Evolutionary conservation across 37 sponge, comb jelly and placozoan species (phyloP), one percentile per base, ranked within the genome.

Genomic region (Cladorhizidae sp.): DNA sequence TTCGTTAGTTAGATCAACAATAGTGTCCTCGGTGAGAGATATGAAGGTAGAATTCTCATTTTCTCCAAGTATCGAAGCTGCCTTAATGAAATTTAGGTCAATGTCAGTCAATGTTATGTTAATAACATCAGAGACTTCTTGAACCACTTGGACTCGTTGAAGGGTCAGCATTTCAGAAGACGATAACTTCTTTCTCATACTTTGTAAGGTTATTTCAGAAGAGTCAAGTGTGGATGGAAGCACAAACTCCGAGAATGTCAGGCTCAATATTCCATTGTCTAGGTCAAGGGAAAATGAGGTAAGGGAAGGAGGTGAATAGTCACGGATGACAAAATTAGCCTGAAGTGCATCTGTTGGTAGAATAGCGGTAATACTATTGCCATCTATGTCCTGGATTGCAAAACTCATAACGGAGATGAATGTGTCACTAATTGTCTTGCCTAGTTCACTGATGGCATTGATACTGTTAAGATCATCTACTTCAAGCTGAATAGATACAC

Each of bases 181-280:
- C 2, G 51, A 32, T 14, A 42, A 72, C 17, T 50, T 1, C n/a
- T 54, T 39, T 15, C 41, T 51, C n/a, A 85, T 70, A 64, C 85
- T 88, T 26, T 87, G 88, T 29, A 94, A 78, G n/a, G 91, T 57
- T 18, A 94, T 85, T 25, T 68, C 77, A 25, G 91, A 68, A 3
- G 81, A 63, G 50, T 88, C 70, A 8, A 95, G 57, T 0, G 85
- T 72, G 36, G 50, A 50, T 14, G 81, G 64, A 21, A 72, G 75
- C 0, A 95, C 92, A 63, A 91, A 83, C 63, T 95, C 95, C 8
- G 84, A 77, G 76, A 95, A 95, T 8, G 83, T 72, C 33, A 95
- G 85, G 23, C 37, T 25, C 14, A 95, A 67, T 15, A 76, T 21
- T 21, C 80, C 89, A 42, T 64, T 83, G 51, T 91, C 83, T 40